Evolutionary conservation across 2,797 vertebrate species (phyloP).

Genomic region (Myotis daubentonii): DNA sequence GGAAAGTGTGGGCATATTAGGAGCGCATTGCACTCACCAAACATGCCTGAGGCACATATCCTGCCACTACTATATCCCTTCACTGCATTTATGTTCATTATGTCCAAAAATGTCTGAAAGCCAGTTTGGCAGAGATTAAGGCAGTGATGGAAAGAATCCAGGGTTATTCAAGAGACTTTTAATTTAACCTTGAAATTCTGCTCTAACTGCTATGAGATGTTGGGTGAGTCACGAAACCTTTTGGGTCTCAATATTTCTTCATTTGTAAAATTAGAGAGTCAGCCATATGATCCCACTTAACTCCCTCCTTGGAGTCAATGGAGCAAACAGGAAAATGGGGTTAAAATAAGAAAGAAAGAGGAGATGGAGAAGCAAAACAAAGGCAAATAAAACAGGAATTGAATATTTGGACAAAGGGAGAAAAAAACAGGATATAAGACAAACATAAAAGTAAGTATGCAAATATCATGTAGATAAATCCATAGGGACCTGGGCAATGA

Average conservation of each 20-base stretch:
- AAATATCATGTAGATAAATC: background rate
- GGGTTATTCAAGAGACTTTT: background rate
- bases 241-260: background rate
- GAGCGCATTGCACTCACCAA: background rate
- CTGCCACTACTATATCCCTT: background rate
- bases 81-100: background rate
- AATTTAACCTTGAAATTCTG: background rate
- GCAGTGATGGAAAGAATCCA: background rate
- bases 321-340: background rate
- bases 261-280: background rate
- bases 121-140: background rate
- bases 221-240: background rate
- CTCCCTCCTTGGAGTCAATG: background rate
- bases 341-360: background rate
- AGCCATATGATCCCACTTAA: background rate
- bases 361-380: background rate
- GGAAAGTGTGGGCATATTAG: background rate
- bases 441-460: background rate
- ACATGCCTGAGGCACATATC: background rate
- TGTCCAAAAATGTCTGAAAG: background rate
- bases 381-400: background rate
- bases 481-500: background rate
- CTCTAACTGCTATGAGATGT: background rate
- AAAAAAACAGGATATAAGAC: background rate
- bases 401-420: background rate